Evolutionary conservation across 2,797 vertebrate species (phyloP).

Genomic region (Novumbra hubbsi): DNA sequence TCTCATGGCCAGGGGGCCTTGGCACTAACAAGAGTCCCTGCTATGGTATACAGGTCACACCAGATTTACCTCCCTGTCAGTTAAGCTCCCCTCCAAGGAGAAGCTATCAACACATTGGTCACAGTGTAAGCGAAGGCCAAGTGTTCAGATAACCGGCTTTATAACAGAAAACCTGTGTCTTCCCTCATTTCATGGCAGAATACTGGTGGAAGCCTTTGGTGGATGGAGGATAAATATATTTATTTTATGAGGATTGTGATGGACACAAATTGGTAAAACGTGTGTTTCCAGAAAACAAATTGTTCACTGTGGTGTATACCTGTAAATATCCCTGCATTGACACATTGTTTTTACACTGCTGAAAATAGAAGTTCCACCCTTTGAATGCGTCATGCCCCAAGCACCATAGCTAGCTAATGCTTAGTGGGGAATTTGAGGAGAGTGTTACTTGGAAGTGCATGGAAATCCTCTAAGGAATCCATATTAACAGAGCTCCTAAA

Average conservation of each 20-base stretch:
- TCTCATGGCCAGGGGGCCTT: slow-evolving; percentile 41
- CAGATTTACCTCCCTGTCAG: slow-evolving; percentile 39
- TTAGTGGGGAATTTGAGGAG: neutral
- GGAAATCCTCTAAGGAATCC: neutral
- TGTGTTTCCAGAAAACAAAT: neutral
- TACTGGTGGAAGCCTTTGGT: neutral
- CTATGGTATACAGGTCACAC: slow-evolving; percentile 40
- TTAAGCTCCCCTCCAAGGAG: slow-evolving; percentile 9
- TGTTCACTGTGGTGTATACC: neutral
- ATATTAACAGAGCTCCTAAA: neutral
- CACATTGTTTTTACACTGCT: slow-evolving; percentile 4
- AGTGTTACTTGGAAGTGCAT: neutral
- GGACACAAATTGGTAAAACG: neutral
- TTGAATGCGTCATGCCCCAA: neutral
- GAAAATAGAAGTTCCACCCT: neutral
- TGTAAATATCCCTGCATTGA: neutral
- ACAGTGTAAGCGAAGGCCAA: neutral
- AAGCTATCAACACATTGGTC: slow-evolving; percentile 19
- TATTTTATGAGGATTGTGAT: neutral
- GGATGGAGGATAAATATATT: neutral
- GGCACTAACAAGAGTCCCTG: slow-evolving; percentile 51
- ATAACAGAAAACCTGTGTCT: neutral
- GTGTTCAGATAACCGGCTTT: neutral
- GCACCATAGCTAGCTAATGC: slow-evolving; percentile 4
- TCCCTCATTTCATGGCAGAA: neutral